These are phyloP conservation scores for Nerophis ophidion DNA, from an alignment of 2,113 vertebrate genomes.

Conservation along the genomic window DNA sequence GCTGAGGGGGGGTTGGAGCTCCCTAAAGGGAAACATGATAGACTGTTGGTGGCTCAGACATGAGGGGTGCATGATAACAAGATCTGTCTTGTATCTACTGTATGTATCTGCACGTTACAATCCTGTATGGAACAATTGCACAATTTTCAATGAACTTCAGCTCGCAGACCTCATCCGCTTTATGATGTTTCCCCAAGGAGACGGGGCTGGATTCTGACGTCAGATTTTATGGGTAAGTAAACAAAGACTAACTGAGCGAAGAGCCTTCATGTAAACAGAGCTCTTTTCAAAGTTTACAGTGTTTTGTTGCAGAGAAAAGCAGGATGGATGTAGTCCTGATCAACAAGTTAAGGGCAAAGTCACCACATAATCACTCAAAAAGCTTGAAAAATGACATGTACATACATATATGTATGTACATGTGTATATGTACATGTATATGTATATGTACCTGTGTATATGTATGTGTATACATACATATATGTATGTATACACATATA, in stretches of 20 bases:
- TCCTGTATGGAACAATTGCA: no score
- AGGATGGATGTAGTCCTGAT: background rate
- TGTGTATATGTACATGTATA: no score
- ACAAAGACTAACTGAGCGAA: constrained; percentile 54
- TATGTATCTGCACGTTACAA: no score
- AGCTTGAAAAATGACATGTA: no score
- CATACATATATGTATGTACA: no score
- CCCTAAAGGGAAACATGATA: constrained; percentile 25
- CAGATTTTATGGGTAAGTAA: constrained; percentile 63
- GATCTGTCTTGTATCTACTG: background rate
- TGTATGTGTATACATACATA: no score
- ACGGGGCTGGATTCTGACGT: constrained; percentile 57
- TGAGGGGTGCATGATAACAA: constrained; percentile 3
- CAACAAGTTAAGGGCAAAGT: no score
- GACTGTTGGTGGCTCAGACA: constrained; percentile 22
- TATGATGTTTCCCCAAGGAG: constrained; percentile 32
- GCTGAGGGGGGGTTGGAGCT: constrained; percentile 24
- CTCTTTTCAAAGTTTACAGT: constrained; percentile 49
- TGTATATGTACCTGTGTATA: no score
- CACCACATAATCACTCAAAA: no score
- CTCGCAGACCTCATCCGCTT: constrained; percentile 39
- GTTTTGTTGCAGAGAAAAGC: constrained; percentile 40
- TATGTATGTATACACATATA: no score
- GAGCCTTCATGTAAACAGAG: constrained; percentile 62
- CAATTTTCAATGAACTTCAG: constrained; percentile 14